phyloP scores from a whole-genome alignment of 1,140 invertebrate genomes.

The Eufriesea mexicana region DNA sequence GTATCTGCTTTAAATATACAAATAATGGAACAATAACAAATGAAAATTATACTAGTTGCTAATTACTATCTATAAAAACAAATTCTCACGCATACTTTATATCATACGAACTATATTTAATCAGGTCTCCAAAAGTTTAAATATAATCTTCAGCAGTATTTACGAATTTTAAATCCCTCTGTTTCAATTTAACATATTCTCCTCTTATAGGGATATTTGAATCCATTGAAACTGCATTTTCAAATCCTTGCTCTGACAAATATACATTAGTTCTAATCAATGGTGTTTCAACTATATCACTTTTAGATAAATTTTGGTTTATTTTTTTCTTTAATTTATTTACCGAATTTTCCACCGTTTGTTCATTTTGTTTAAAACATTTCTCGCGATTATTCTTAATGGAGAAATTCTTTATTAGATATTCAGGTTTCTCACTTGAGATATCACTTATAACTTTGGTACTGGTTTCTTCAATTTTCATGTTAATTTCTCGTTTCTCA shows the following conservation, averaged over 20 bases:
- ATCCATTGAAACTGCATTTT: conserved; percentile 61
- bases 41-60: not conserved
- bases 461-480: conserved; percentile 9
- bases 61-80: conserved; percentile 1
- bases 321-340: not conserved
- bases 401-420: conserved; percentile 21
- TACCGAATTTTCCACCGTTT: not conserved
- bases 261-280: conserved; percentile 73
- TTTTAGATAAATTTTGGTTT: conserved; percentile 4
- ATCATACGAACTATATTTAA: conserved; percentile 13
- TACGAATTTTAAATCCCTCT: conserved; percentile 74
- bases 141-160: conserved; percentile 53
- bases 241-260: conserved; percentile 68
- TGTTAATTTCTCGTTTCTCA: conserved; percentile 69
- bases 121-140: conserved; percentile 46
- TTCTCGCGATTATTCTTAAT: conserved; percentile 33
- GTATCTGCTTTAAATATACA: not conserved
- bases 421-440: conserved; percentile 27
- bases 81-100: conserved; percentile 36
- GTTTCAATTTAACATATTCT: conserved; percentile 68
- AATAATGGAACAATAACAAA: not conserved
- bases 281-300: conserved; percentile 11
- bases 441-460: conserved; percentile 30
- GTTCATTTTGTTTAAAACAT: conserved; percentile 52
- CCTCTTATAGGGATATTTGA: conserved; percentile 39